Evolutionary conservation across 2,113 vertebrate species (phyloP).

Genomic region (Rhinopomastus cyanomelas): DNA sequence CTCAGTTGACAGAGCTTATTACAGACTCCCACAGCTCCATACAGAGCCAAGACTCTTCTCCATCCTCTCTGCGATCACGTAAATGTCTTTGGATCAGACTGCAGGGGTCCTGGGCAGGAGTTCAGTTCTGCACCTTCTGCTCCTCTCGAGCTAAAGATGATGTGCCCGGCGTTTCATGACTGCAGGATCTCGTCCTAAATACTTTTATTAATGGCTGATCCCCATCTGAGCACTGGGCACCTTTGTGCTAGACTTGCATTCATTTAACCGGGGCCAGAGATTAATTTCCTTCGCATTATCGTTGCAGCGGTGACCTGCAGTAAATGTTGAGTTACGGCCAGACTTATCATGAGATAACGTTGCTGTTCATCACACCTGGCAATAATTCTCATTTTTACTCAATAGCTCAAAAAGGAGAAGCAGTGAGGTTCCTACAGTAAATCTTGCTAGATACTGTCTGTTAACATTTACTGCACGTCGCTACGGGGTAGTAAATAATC

Average conservation of each 20-base stretch:
- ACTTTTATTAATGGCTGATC: background rate
- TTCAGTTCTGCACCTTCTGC: background rate
- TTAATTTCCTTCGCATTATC: constrained; percentile 69
- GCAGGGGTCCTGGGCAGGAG: background rate
- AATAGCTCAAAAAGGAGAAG: background rate
- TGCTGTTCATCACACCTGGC: constrained; percentile 53
- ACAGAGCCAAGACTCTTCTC: background rate
- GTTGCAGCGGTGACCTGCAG: constrained; percentile 52
- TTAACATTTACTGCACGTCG: constrained; percentile 44
- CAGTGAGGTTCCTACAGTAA: constrained; percentile 42
- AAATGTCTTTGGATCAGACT: background rate
- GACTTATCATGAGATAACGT: constrained; percentile 58
- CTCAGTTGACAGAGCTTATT: background rate
- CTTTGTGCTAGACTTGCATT: constrained; percentile 10
- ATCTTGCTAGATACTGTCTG: constrained; percentile 49
- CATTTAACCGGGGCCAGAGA: constrained; percentile 63
- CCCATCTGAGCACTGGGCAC: accelerated
- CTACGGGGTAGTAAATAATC: constrained; percentile 36
- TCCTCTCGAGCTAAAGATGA: background rate
- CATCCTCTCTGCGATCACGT: accelerated
- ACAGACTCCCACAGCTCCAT: background rate
- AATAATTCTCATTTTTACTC: constrained; percentile 54
- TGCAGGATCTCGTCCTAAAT: background rate
- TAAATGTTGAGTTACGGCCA: constrained; percentile 65
- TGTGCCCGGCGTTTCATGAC: background rate